Evolutionary conservation across 2,797 vertebrate species (phyloP).

Genomic region (Halcyon leucocephala): DNA sequence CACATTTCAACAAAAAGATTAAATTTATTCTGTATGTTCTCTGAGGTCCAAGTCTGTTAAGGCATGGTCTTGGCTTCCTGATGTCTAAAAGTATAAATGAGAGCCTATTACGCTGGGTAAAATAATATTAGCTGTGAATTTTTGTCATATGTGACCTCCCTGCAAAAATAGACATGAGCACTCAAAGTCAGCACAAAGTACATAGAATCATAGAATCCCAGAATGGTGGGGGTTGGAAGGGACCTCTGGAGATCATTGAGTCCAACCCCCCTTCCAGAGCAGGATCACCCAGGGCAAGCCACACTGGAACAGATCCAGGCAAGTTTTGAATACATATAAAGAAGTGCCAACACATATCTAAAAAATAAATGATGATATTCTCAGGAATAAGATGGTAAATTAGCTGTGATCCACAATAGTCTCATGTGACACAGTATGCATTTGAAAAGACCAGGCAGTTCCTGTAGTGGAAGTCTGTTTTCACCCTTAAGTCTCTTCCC

Average conservation of each 20-base stretch:
- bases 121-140: neutral
- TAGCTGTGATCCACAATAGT: neutral
- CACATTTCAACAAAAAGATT: neutral
- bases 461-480: neutral
- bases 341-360: neutral
- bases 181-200: neutral
- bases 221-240: too few species aligned
- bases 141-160: neutral
- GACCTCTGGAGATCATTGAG: too few species aligned
- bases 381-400: neutral
- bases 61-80: neutral
- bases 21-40: neutral
- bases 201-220: too few species aligned
- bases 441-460: neutral
- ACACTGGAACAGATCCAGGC: too few species aligned
- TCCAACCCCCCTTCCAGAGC: too few species aligned
- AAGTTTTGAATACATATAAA: neutral
- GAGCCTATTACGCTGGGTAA: neutral
- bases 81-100: neutral
- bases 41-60: neutral
- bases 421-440: neutral
- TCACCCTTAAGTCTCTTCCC: rapidly evolving
- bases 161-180: neutral
- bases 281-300: too few species aligned
- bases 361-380: neutral